Base-by-base conservation (phyloP, 2,888 invertebrate species). In the Megalurothrips usitatus region DNA sequence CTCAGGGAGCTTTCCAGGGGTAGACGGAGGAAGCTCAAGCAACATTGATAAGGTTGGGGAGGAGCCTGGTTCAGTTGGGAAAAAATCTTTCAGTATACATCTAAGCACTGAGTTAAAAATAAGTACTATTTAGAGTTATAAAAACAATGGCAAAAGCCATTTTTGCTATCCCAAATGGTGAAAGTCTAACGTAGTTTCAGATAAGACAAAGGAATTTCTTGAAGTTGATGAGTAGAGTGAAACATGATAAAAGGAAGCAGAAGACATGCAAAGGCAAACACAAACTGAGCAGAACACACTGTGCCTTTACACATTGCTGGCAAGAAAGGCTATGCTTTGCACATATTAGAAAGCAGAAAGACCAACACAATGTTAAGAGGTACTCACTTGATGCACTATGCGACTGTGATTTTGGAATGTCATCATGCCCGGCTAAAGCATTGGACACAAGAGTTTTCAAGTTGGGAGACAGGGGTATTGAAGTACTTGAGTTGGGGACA, bases 1-100 rank as follows among this genome's bases (percentile, higher is more conserved):
- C 68, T 75, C 23, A 26, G 68, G 68, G 14, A 85, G 85, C 83
- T 87, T 88, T 1, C 88, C 87, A 11, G 88, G 87, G 82, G 87
- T 85, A 82, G 88, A 84, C 8, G 87, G 87, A 82, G 90, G 88
- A 83, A 89, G 89, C 83, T 92, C 94, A 11, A 94, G 87, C 14
- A 94, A 87, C 90, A 93, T 92, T 0, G 94, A 94, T 0, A 94
- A 87, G 0, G 94, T 94, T 0, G 94, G 94, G 0, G 94, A 93
- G 0, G 94, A 93, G 0, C 92, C 92, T 81, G 91, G 43, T 48
- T 26, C 68, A 79, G 47, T 78, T 26, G 48, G 68, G 63, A 81
- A 81, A 80, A 78, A 34, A 79, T 34, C 47, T 48, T 68, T 23
- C 52, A 58, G 81, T 79, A 48, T 17, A 34, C 63, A 58, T 26